Conservation (phyloP, 2,113 vertebrate species). For the Chionomys nivalis region DNA sequence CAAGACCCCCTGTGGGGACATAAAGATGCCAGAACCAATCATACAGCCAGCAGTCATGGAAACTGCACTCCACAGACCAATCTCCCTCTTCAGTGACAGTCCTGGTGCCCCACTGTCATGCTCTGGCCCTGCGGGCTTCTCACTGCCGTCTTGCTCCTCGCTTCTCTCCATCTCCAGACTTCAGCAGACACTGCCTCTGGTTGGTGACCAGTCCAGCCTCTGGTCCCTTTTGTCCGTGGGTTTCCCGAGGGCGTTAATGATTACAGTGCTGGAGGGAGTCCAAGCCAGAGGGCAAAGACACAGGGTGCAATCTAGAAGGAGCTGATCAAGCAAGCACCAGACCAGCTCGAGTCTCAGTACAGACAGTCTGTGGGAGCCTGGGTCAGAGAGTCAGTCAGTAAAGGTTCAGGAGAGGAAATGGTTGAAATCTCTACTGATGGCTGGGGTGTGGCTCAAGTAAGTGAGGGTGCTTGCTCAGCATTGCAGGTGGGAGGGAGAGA, state of each 20-base stretch:
- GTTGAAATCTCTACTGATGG: neutral
- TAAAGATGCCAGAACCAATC: slow-evolving; percentile 91
- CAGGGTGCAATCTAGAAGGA: neutral
- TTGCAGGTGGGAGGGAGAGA: neutral
- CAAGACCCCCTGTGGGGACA: slow-evolving; percentile 89
- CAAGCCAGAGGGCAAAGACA: neutral
- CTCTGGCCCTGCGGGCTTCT: neutral
- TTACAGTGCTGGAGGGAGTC: slow-evolving; percentile 54
- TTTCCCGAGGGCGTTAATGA: slow-evolving; percentile 81
- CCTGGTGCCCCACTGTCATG: neutral
- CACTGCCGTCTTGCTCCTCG: slow-evolving; percentile 25
- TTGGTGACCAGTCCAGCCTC: neutral
- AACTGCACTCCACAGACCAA: slow-evolving; percentile 84
- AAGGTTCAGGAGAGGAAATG: neutral
- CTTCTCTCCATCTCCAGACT: slow-evolving; percentile 66
- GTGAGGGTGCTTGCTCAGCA: neutral
- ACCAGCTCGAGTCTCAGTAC: neutral
- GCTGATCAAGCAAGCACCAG: neutral
- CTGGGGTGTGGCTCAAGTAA: too few relatives aligned
- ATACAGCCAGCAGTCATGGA: slow-evolving; percentile 90
- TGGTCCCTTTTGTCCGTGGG: neutral
- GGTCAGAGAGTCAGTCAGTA: neutral
- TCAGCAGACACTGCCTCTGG: neutral
- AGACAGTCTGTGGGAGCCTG: neutral
- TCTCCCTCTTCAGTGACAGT: slow-evolving; percentile 81